Evolutionary conservation across 2,888 invertebrate genomes (phyloP), one percentile per base, ranked within the genome.

Genomic region (Labia minor): DNA sequence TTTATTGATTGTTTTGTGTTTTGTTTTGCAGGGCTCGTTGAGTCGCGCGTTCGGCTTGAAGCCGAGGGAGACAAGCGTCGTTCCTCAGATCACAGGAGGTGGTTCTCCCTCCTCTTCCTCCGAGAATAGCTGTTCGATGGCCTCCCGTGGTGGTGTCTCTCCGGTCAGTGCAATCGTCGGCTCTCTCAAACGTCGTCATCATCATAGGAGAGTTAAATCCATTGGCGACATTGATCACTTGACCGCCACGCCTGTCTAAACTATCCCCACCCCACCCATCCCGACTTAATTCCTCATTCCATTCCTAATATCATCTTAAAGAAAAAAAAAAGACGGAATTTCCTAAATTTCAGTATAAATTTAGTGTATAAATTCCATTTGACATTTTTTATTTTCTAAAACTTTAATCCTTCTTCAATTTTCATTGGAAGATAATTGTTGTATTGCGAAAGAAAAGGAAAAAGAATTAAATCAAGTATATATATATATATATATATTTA

Each of bases 161-260:
- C 79, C 69, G 77, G 80, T 62, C 81, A 81, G 66, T 73, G 74
- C 81, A 71, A 80, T 80, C 69, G 82, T 79, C 74, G 81, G 80
- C 21, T 80, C 79, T 70, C 81, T 82, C 72, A 83, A 82, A 71
- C 78, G 84, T 64, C 75, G 76, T 66, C 86, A 86, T 72, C 68
- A 70, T 63, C 75, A 75, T 70, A 79, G 87, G 18, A 80, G 88
- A 14, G 87, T 87, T 37, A 86, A 87, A 73, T 87, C 87, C 73
- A 88, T 88, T 71, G 87, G 88, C 1, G 88, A 89, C 76, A 88
- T 88, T 73, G 88, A 88, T 74, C 83, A 83, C 16, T 76, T 79
- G 63, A 77, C 79, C 37, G 77, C 78, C 18, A 77, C 78, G 26
- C 79, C 79, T n/a, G 77, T 77, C 64, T 78, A 74, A 73, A 21